These are phyloP conservation scores for Parnassius smintheus DNA, from an alignment of 2,888 invertebrate species.

Conservation along the genomic window DNA sequence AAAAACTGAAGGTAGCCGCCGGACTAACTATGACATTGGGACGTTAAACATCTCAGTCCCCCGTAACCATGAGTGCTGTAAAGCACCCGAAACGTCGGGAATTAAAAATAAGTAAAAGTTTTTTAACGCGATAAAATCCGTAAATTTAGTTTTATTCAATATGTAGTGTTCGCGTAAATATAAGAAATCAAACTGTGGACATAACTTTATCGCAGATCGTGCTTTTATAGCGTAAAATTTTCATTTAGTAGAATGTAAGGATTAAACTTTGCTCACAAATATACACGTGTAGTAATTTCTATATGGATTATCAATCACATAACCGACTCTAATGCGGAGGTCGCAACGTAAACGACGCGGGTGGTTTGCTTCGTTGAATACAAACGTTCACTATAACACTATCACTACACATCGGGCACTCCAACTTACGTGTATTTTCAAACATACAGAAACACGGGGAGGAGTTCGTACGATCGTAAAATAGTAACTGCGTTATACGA, in stretches of 20 bases:
- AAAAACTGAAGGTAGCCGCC: too few species aligned
- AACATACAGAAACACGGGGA: constrained; percentile 30
- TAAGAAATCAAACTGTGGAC: too few species aligned
- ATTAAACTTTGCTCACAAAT: constrained; percentile 8
- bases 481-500: constrained; percentile 17
- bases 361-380: constrained; percentile 66
- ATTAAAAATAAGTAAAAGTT: too few species aligned
- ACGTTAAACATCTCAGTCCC: too few species aligned
- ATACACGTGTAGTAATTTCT: constrained; percentile 24
- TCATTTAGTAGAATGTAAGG: constrained; percentile 14
- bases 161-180: too few species aligned
- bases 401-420: constrained; percentile 45
- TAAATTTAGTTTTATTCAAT: too few species aligned
- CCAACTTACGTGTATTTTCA: constrained; percentile 30
- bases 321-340: constrained; percentile 59
- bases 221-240: not conserved
- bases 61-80: too few species aligned
- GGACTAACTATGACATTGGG: too few species aligned
- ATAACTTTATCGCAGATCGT: too few species aligned
- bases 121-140: too few species aligned
- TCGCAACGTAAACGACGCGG: constrained; percentile 60
- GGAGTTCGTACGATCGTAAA: constrained; percentile 18
- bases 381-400: constrained; percentile 60
- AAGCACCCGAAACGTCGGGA: too few species aligned
- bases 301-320: constrained; percentile 40